Evolutionary conservation across 2,888 invertebrate genomes (phyloP).

Genomic region (Tanytarsus gracilentus): DNA sequence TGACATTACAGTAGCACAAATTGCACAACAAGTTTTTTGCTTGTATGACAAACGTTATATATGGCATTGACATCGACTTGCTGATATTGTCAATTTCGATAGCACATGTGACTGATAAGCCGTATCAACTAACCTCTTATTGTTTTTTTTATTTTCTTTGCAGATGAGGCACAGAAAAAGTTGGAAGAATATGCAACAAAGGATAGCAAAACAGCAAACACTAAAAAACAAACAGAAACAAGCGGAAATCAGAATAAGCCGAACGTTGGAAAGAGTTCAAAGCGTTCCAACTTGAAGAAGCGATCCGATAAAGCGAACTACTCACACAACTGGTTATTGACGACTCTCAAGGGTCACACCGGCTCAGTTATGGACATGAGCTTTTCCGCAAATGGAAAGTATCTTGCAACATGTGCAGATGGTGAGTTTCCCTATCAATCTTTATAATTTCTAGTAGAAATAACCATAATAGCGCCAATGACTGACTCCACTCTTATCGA

Average conservation of each 20-base stretch:
- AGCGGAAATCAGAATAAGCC: neutral
- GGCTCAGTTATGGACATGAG: conserved; percentile 54
- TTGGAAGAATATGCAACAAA: conserved; percentile 15
- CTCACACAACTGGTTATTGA: conserved; percentile 54
- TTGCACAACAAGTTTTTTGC: too few relatives aligned
- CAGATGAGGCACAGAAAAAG: conserved; percentile 23
- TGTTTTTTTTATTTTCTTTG: neutral
- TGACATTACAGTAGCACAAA: too few relatives aligned
- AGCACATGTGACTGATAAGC: neutral
- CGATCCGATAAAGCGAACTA: conserved; percentile 40
- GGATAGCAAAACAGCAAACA: neutral
- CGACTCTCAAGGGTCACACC: conserved; percentile 61
- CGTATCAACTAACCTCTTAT: neutral
- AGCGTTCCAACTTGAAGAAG: conserved; percentile 31
- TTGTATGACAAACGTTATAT: too few relatives aligned
- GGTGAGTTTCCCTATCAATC: conserved; percentile 46
- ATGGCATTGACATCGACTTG: neutral
- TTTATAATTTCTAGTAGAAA: neutral
- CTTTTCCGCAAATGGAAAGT: conserved; percentile 62
- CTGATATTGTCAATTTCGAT: neutral
- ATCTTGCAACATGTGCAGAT: conserved; percentile 57
- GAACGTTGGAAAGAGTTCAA: neutral
- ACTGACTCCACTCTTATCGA: neutral
- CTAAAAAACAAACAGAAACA: conserved; percentile 14
- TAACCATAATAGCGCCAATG: neutral